Evolutionary conservation across 2,113 vertebrate genomes (phyloP).

Genomic region (Porphyrio hochstetteri): DNA sequence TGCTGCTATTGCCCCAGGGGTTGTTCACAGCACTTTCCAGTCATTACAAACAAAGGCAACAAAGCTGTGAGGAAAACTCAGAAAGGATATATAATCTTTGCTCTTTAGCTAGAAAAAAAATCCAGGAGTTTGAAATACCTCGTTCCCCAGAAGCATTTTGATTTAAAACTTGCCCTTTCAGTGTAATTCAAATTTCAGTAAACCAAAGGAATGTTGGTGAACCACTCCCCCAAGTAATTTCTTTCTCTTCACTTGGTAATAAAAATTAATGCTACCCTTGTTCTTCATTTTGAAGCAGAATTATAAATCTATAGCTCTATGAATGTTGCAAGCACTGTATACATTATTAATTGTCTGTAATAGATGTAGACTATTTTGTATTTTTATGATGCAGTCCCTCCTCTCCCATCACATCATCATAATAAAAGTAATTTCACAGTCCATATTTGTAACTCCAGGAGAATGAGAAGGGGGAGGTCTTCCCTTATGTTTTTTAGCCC

Average conservation of each 20-base stretch:
- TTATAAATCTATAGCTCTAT: neutral
- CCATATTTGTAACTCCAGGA: neutral
- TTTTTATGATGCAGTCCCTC: neutral
- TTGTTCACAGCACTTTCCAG: neutral
- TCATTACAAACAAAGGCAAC: neutral
- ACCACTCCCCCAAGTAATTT: neutral
- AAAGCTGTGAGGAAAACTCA: neutral
- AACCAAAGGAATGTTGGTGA: neutral
- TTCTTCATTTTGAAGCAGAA: neutral
- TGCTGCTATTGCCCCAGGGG: neutral
- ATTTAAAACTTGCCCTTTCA: neutral
- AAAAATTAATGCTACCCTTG: neutral
- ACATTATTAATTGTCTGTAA: slow-evolving; percentile 16
- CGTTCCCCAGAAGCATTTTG: neutral
- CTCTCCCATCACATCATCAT: neutral
- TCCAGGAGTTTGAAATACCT: neutral
- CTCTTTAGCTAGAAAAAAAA: neutral
- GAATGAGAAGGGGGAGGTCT: neutral
- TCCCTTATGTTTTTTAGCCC: neutral
- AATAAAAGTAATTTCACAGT: neutral
- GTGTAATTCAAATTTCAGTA: neutral
- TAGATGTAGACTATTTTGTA: neutral
- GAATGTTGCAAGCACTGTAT: neutral
- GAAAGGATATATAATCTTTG: neutral
- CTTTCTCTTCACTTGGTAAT: neutral